Conservation (phyloP, 2,113 vertebrate species). For the Laterallus jamaicensis region DNA sequence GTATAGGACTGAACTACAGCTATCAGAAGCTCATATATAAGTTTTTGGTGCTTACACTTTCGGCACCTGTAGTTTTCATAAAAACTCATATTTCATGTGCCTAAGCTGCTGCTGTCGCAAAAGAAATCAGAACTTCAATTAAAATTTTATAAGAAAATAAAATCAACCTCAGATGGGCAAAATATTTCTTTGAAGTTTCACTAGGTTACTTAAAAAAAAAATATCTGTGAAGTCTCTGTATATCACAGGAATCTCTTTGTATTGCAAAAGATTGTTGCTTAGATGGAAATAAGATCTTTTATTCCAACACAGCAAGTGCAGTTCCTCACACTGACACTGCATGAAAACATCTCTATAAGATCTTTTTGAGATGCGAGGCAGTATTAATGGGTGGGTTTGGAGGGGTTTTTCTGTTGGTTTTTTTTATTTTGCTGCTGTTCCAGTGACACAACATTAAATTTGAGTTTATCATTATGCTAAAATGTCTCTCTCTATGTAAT, state of each 20-base stretch:
- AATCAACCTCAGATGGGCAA: background rate
- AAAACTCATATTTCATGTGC: background rate
- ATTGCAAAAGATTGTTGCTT: slow-evolving; percentile 28
- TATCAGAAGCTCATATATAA: background rate
- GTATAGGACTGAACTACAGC: background rate
- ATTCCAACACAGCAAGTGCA: background rate
- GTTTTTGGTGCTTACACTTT: background rate
- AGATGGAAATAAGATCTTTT: slow-evolving; percentile 17
- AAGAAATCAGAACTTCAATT: background rate
- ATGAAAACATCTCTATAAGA: background rate
- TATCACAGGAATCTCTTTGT: slow-evolving; percentile 19
- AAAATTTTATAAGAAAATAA: slow-evolving; percentile 26
- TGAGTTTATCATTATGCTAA: background rate
- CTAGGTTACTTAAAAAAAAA: background rate
- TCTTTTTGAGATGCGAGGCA: background rate
- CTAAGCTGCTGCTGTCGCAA: fast-evolving
- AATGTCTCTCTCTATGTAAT: background rate
- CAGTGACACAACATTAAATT: background rate
- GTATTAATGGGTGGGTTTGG: background rate
- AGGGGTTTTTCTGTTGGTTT: background rate
- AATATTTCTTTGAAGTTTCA: slow-evolving; percentile 12
- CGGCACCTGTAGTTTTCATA: background rate
- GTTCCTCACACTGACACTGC: background rate
- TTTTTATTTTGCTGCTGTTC: background rate
- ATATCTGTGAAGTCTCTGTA: background rate